These are phyloP conservation scores for Vannuccia rotundouncinata DNA, from an alignment of 2,888 invertebrate species.

Conservation along the genomic window DNA sequence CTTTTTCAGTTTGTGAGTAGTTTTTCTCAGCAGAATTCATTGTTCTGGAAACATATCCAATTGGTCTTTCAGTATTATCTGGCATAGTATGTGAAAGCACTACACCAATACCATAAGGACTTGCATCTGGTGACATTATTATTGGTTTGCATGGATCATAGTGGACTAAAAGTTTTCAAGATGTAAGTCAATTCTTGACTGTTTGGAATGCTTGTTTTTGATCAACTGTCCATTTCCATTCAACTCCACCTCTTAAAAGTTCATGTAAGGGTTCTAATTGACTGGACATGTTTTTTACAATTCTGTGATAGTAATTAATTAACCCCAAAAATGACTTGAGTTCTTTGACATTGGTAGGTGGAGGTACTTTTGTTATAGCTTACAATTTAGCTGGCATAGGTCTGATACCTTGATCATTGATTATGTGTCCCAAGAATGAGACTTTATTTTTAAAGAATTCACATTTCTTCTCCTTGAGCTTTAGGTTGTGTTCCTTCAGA, in stretches of 20 bases:
- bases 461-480: constrained; percentile 3
- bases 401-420: constrained; percentile 19
- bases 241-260: neutral
- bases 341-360: constrained; percentile 28
- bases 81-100: constrained; percentile 7
- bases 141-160: constrained; percentile 24
- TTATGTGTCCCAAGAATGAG: constrained; percentile 25
- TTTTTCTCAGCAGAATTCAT: constrained; percentile 21
- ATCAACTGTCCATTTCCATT: neutral
- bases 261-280: constrained; percentile 17
- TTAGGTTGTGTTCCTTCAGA: neutral
- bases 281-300: constrained; percentile 6
- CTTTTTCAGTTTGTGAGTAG: constrained; percentile 14
- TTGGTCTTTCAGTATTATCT: neutral
- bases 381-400: constrained; percentile 28
- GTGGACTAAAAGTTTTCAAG: neutral
- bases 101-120: constrained; percentile 24
- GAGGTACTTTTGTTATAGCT: constrained; percentile 26
- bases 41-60: neutral
- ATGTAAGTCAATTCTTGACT: neutral
- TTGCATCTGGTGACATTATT: constrained; percentile 16
- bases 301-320: constrained; percentile 30
- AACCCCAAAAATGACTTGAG: constrained; percentile 27
- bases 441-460: constrained; percentile 25
- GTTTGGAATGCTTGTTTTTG: constrained; percentile 25